Base-by-base conservation (phyloP, 2,797 vertebrate species). In the Stomatorhinus walkeri region DNA sequence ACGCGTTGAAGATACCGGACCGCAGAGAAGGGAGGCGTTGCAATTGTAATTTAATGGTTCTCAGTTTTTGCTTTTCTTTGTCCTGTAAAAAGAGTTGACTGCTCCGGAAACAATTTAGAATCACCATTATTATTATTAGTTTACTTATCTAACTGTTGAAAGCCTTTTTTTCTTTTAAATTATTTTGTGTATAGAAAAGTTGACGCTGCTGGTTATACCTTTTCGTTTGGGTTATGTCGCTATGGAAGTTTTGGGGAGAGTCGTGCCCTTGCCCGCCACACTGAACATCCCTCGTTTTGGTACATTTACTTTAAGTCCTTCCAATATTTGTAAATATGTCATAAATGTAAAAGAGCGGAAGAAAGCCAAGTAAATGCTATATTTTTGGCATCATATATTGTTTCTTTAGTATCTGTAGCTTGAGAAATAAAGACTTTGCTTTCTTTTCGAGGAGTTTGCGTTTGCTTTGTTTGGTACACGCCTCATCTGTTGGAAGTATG, bases 361-460 rank as follows among this genome's bases (percentile, higher is more conserved):
- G 85, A 49, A 89, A 95, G 95, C 94, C 94, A 93, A 96, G 94
- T 94, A 95, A 96, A 96, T 93, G 95, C 94, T 96, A 96, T 96
- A 96, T 96, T 96, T 96, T 96, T 95, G 94, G 95, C 95, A 95
- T 95, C 94, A 93, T 93, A 95, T 95, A 94, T 95, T 94, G 94
- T 96, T 96, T 96, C 95, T 95, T 96, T 96, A 87, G 51, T 87
- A 95, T 96, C 92, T 95, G 95, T 96, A 96, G 95, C 94, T 95
- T 95, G 92, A 95, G 93, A 95, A 96, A 96, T 96, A 95, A 89
- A 90, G 64, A 64, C 16, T 36, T 88, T 88, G 46, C 56, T 16
- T 88, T 88, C 64, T 84, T 89, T 59, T 49, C 94, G 95, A 94
- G 89, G 92, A 95, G 92, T 91, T 89, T 93, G 68, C 54, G 7